Evolutionary conservation across 1,140 invertebrate genomes (phyloP).

Genomic region (Papilio aristodemus): DNA sequence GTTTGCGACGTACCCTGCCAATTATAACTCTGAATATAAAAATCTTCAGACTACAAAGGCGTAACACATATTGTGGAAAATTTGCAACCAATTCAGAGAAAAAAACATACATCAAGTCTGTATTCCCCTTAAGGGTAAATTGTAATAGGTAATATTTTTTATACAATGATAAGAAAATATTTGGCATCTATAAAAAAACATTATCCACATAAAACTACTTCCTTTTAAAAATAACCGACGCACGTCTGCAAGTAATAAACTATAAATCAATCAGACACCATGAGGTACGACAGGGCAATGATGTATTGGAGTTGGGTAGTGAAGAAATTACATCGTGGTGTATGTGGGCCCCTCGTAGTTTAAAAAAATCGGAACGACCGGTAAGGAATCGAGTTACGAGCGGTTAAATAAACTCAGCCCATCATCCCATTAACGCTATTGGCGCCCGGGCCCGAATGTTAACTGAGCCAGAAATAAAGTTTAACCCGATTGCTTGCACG

Average conservation of each 20-base stretch:
- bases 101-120: no score
- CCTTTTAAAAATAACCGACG: conserved; percentile 21
- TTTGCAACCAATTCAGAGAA: no score
- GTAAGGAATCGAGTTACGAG: conserved; percentile 69
- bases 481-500: conserved; percentile 54
- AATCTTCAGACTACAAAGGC: no score
- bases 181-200: conserved; percentile 7
- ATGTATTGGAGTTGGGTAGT: conserved; percentile 36
- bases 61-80: no score
- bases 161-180: conserved; percentile 6
- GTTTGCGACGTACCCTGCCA: no score
- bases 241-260: conserved; percentile 26
- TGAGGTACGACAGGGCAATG: conserved; percentile 38
- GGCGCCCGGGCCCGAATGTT: conserved; percentile 56
- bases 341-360: conserved; percentile 46
- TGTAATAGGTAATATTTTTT: no score
- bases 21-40: no score
- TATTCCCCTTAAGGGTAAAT: no score
- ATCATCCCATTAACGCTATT: conserved; percentile 63
- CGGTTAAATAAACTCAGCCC: conserved; percentile 75
- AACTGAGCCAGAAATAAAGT: conserved; percentile 72
- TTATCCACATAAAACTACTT: conserved; percentile 18
- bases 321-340: conserved; percentile 38
- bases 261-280: conserved; percentile 41
- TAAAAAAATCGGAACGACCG: conserved; percentile 63